These are phyloP conservation scores for Lissonota sp. DNA, from an alignment of 2,888 invertebrate genomes.

Conservation along the genomic window DNA sequence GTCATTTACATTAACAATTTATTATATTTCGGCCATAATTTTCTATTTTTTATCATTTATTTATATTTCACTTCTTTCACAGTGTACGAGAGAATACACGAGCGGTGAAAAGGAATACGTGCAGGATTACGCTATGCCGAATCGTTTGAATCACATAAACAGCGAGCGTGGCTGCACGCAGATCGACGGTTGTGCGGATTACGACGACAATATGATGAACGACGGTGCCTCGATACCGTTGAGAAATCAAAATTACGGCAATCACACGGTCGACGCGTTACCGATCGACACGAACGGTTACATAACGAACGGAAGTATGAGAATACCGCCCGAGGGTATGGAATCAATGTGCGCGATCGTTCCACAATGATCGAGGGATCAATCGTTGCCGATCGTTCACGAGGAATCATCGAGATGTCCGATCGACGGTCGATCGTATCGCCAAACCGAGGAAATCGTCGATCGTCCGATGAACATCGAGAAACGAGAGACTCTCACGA, in stretches of 20 bases:
- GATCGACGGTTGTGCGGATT: constrained; percentile 67
- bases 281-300: constrained; percentile 84
- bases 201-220: constrained; percentile 71
- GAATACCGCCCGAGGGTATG: constrained; percentile 86
- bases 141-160: constrained; percentile 69
- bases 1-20: too few species aligned
- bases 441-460: too few species aligned
- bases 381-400: constrained; percentile 70
- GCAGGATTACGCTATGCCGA: constrained; percentile 75
- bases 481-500: too few species aligned
- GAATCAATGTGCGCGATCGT: constrained; percentile 83
- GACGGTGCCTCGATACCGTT: constrained; percentile 68
- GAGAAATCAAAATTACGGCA: constrained; percentile 73
- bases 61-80: too few species aligned
- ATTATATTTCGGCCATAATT: too few species aligned
- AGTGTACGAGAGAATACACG: not conserved
- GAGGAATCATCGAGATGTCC: too few species aligned
- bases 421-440: too few species aligned
- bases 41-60: too few species aligned
- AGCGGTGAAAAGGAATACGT: constrained; percentile 67
- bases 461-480: too few species aligned
- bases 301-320: constrained; percentile 85
- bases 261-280: constrained; percentile 74
- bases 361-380: constrained; percentile 81
- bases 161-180: constrained; percentile 69